These are phyloP conservation scores for Sarcophilus harrisii DNA, from an alignment of 2,797 vertebrate genomes.

Conservation along the genomic window DNA sequence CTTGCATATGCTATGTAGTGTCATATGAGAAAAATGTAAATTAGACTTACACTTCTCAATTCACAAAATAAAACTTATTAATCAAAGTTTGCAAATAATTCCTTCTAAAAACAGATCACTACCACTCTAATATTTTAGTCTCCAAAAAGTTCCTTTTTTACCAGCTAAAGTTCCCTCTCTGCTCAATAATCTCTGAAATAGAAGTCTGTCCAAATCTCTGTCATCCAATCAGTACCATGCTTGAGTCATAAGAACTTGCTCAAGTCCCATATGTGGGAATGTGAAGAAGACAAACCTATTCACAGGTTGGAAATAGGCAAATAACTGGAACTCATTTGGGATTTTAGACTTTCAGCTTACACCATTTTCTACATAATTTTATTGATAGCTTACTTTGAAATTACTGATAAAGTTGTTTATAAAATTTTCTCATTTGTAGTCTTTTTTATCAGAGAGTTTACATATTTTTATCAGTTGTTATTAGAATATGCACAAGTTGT, in stretches of 20 bases:
- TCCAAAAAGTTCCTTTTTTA: background rate
- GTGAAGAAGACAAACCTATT: background rate
- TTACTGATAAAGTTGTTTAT: background rate
- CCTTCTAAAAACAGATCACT: background rate
- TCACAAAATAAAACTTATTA: background rate
- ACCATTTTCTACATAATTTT: background rate
- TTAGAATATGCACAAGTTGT: background rate
- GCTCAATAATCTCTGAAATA: background rate
- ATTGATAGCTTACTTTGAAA: background rate
- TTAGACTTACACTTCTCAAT: background rate
- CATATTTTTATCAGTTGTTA: background rate
- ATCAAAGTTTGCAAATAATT: background rate
- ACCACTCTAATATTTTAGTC: background rate
- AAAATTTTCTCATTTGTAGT: background rate
- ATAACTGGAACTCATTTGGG: background rate
- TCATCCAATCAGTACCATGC: background rate
- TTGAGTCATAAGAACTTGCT: background rate
- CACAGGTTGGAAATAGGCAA: background rate
- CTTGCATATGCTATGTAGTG: background rate
- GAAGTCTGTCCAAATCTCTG: background rate
- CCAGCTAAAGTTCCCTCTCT: background rate
- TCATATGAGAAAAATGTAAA: background rate
- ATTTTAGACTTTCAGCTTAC: background rate
- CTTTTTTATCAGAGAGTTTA: background rate
- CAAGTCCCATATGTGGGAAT: background rate